phyloP scores from a whole-genome alignment of 2,113 vertebrate genomes.

The Gasterosteus aculeatus region DNA sequence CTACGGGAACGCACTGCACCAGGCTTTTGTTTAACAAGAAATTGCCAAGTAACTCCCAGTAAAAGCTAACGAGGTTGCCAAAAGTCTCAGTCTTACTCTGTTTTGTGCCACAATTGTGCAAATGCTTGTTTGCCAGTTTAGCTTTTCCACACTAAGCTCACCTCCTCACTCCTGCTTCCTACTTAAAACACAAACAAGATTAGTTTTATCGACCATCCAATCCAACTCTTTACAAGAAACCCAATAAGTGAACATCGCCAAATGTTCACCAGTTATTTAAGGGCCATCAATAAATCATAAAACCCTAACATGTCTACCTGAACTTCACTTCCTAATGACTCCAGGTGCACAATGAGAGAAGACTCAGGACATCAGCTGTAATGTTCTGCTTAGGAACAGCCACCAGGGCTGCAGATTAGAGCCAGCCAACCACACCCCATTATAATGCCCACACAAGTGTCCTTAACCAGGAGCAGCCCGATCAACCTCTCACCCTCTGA shows the following conservation, averaged over 20 bases:
- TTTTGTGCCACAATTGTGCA: neutral
- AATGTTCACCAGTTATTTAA: neutral
- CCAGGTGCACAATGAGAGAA: neutral
- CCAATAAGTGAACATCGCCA: neutral
- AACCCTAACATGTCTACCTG: neutral
- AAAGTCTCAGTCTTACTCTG: neutral
- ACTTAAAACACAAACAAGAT: neutral
- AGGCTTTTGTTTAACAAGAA: neutral
- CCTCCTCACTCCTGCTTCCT: neutral
- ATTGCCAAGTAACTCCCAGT: neutral
- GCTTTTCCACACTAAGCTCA: neutral
- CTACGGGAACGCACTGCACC: neutral
- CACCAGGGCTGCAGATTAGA: conserved; percentile 43
- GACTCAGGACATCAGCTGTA: conserved; percentile 47
- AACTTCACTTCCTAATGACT: neutral
- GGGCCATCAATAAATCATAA: neutral
- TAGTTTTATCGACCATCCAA: neutral
- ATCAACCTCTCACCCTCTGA: conserved; percentile 89
- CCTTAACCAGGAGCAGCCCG: conserved; percentile 3
- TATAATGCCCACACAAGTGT: neutral
- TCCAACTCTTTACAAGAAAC: neutral
- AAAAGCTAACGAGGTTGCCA: neutral
- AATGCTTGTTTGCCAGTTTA: neutral
- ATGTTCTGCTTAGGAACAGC: conserved; percentile 65
- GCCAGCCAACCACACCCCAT: neutral